phyloP scores from a whole-genome alignment of 2,888 invertebrate genomes.

The Epistrophe grossulariae region DNA sequence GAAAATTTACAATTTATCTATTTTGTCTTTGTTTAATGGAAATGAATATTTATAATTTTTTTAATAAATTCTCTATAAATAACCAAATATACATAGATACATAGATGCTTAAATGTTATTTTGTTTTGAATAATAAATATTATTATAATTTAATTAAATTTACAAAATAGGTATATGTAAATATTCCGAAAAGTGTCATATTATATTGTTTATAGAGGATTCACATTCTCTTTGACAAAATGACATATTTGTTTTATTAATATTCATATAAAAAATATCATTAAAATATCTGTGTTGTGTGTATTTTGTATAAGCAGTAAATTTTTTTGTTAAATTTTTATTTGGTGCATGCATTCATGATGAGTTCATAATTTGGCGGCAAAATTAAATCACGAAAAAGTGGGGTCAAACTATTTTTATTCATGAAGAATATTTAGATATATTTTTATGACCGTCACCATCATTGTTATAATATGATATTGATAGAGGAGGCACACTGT shows the following conservation, averaged over 20 bases:
- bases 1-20: constrained; percentile 57
- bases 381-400: not conserved
- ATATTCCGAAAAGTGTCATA: constrained; percentile 46
- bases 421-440: not conserved
- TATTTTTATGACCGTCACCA: not conserved
- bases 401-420: constrained; percentile 8
- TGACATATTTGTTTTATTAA: constrained; percentile 60
- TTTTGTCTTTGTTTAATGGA: constrained; percentile 42
- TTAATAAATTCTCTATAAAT: constrained; percentile 32
- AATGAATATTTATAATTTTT: constrained; percentile 55
- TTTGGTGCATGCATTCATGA: not conserved
- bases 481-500: not conserved
- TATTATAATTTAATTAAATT: constrained; percentile 50
- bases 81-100: not conserved
- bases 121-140: constrained; percentile 8
- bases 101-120: not conserved
- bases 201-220: constrained; percentile 35
- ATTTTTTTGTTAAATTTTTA: constrained; percentile 24
- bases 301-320: constrained; percentile 7
- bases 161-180: constrained; percentile 35
- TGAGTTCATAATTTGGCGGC: not conserved
- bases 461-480: not conserved
- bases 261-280: constrained; percentile 39
- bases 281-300: not conserved
- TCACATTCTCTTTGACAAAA: constrained; percentile 37